These are phyloP conservation scores for Puma concolor DNA, from an alignment of 2,113 vertebrate species.

Conservation along the genomic window DNA sequence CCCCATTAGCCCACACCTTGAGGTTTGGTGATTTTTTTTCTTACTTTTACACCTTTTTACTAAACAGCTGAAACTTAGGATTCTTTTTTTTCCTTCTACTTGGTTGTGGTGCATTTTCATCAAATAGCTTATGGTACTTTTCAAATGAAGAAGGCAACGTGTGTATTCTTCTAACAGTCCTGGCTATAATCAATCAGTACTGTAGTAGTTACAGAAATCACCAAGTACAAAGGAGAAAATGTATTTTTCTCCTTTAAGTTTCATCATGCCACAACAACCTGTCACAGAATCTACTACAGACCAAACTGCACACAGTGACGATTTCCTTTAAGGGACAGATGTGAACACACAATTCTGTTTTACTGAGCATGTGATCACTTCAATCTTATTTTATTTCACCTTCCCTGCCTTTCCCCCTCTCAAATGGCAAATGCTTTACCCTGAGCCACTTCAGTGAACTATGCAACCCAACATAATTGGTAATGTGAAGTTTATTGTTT, in stretches of 20 bases:
- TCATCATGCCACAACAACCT: background rate
- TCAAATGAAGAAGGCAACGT: background rate
- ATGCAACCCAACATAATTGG: background rate
- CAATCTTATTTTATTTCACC: conserved; percentile 25
- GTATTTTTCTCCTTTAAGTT: conserved; percentile 16
- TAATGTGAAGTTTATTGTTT: background rate
- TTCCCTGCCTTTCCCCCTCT: background rate
- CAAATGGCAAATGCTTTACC: conserved; percentile 47
- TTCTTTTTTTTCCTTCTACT: background rate
- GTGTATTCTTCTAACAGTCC: background rate
- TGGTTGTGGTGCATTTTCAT: background rate
- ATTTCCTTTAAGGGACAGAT: conserved; percentile 49
- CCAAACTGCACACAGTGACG: background rate
- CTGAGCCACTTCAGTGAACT: conserved; percentile 38
- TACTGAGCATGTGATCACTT: conserved; percentile 30
- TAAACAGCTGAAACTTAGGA: conserved; percentile 8
- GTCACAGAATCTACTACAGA: conserved; percentile 5
- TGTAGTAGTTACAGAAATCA: conserved; percentile 19
- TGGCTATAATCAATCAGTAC: background rate
- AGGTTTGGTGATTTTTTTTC: background rate
- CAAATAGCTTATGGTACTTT: background rate
- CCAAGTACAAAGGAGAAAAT: background rate
- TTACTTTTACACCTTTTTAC: conserved; percentile 3
- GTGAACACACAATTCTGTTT: conserved; percentile 57
- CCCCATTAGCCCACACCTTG: background rate